phyloP scores from a whole-genome alignment of 2,888 invertebrate species.

The Zhengitettix transpicula region DNA sequence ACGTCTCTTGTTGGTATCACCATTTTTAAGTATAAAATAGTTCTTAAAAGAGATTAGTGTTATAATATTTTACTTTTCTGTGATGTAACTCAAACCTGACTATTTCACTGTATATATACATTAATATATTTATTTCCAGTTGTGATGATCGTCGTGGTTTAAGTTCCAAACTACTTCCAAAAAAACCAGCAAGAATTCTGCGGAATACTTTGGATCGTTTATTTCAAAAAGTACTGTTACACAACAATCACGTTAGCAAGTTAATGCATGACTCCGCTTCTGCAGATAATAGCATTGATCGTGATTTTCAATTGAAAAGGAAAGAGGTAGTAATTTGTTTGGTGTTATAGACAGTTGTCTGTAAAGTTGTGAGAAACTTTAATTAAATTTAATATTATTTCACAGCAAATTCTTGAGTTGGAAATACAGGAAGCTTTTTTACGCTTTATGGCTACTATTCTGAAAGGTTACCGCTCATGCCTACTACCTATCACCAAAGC shows the following conservation, averaged over 20 bases:
- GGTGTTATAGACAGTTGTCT: not conserved
- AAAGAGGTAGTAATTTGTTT: constrained; percentile 43
- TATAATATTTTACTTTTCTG: too few relatives aligned
- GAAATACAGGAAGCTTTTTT: constrained; percentile 96
- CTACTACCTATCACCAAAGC: constrained; percentile 86
- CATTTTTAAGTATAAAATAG: too few relatives aligned
- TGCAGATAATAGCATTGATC: constrained; percentile 47
- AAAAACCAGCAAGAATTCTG: constrained; percentile 69
- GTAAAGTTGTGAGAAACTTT: not conserved
- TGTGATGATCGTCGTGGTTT: constrained; percentile 78
- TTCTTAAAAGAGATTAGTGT: too few relatives aligned
- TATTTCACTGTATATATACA: not conserved
- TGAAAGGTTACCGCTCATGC: constrained; percentile 78
- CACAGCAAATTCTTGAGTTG: constrained; percentile 68
- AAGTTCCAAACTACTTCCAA: constrained; percentile 64
- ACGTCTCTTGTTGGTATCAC: too few relatives aligned
- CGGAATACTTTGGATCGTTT: constrained; percentile 62
- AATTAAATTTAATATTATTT: constrained; percentile 14
- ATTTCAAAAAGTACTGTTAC: constrained; percentile 34
- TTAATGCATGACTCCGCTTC: constrained; percentile 12
- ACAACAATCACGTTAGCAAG: constrained; percentile 5
- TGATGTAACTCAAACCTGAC: too few relatives aligned
- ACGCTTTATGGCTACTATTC: constrained; percentile 80
- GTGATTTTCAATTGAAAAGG: constrained; percentile 64
- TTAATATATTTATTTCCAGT: constrained; percentile 31